A percentile compares a stretch with the other conserved stretches of the same genome.
Conservation (phyloP, 2,113 vertebrate genomes). For the Sialia sialis region DNA sequence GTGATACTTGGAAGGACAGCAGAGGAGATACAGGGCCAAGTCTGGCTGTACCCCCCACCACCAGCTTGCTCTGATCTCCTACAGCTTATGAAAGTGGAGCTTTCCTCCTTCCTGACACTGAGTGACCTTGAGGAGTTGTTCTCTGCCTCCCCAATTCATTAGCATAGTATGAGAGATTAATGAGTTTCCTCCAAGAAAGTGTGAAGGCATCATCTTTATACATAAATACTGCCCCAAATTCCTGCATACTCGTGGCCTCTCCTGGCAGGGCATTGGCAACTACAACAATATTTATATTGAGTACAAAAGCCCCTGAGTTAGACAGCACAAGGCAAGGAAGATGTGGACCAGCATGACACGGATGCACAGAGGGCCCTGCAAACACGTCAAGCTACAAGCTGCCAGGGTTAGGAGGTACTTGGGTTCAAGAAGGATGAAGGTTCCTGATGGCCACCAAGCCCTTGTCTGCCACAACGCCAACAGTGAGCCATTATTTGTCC, state of each 20-base stretch:
- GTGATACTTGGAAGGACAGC: conserved; percentile 43
- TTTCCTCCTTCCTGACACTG: not conserved
- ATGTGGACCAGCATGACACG: not conserved
- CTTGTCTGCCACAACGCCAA: not conserved
- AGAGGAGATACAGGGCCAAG: not conserved
- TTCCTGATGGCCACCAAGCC: not conserved
- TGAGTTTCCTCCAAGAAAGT: not conserved
- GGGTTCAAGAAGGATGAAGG: not conserved
- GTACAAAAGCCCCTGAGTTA: not conserved
- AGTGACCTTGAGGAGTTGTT: conserved; percentile 5
- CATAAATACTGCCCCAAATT: not conserved
- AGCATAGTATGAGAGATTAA: not conserved
- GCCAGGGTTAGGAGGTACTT: not conserved
- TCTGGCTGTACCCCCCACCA: not conserved
- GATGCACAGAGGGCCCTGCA: not conserved
- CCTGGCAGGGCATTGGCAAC: not conserved
- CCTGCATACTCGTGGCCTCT: not conserved
- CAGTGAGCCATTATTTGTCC: accelerated
- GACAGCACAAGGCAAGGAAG: not conserved
- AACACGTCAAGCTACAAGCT: not conserved
- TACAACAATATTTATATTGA: not conserved
- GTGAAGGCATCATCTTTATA: not conserved
- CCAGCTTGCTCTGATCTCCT: conserved; percentile 8
- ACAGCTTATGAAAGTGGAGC: not conserved
- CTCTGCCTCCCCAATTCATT: not conserved